Conservation (phyloP, 2,113 vertebrate genomes). For the Paedocypris sp. region DNA sequence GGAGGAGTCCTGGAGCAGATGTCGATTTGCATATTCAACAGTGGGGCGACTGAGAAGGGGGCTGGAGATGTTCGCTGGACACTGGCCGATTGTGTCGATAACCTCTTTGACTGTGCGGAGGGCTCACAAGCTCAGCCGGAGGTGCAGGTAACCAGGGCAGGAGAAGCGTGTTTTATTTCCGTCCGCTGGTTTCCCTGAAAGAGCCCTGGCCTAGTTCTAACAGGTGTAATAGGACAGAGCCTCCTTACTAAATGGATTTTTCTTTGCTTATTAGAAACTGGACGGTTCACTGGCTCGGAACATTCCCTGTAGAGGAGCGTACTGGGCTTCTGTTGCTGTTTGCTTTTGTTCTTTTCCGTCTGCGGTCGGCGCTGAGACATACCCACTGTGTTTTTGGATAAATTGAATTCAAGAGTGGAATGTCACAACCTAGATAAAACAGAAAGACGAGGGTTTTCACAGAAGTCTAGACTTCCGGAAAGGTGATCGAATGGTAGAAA, state of each 20-base stretch:
- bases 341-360: neutral
- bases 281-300: neutral
- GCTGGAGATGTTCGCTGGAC: conserved; percentile 34
- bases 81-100: conserved; percentile 23
- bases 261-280: neutral
- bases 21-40: conserved; percentile 67
- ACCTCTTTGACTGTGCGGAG: conserved; percentile 6
- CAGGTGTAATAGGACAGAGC: conserved; percentile 23
- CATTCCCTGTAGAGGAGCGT: neutral
- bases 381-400: neutral
- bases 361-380: neutral
- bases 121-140: neutral
- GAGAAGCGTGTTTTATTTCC: conserved; percentile 13
- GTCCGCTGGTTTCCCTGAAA: conserved; percentile 11
- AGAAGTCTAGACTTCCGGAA: conserved; percentile 5
- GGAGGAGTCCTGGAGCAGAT: conserved; percentile 63
- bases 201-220: conserved; percentile 30
- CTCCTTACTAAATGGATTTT: conserved; percentile 9
- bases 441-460: neutral
- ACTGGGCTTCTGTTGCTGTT: neutral
- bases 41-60: conserved; percentile 41
- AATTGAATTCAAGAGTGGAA: neutral
- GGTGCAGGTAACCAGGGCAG: conserved; percentile 30
- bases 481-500: neutral
- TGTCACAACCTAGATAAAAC: neutral